phyloP scores from a whole-genome alignment of 1,140 invertebrate species.

The Calycopis cecrops region DNA sequence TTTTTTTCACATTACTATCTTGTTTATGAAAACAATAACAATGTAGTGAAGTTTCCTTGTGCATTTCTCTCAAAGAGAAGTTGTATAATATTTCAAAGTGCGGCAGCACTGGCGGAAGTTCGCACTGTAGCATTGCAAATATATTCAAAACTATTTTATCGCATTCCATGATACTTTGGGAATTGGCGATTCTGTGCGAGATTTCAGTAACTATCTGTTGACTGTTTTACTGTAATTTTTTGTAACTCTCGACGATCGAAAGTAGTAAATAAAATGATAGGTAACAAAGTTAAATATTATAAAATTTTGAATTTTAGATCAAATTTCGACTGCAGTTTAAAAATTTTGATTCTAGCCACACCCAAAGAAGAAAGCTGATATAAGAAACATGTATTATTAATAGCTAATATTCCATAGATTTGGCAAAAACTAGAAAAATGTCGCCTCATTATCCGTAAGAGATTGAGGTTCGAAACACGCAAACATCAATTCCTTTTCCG shows the following conservation, averaged over 20 bases:
- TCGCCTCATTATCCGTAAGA: slow-evolving; percentile 57
- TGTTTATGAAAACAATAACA: slow-evolving; percentile 4
- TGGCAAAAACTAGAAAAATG: slow-evolving; percentile 72
- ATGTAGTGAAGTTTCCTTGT: slow-evolving; percentile 2
- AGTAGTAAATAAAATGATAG: too few species aligned
- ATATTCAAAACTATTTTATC: slow-evolving; percentile 4
- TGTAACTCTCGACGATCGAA: too few species aligned
- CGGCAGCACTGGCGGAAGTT: not conserved
- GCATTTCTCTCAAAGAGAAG: not conserved
- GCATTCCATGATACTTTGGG: not conserved
- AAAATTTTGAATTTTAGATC: slow-evolving; percentile 49
- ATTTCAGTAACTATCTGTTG: too few species aligned
- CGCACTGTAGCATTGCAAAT: not conserved
- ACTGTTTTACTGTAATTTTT: too few species aligned
- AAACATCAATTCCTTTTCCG: slow-evolving; percentile 36
- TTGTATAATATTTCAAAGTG: slow-evolving; percentile 6
- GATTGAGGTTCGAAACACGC: slow-evolving; percentile 58
- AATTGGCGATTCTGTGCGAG: too few species aligned
- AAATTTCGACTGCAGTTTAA: slow-evolving; percentile 77
- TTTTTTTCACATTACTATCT: slow-evolving; percentile 4
- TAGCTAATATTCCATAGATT: slow-evolving; percentile 73
- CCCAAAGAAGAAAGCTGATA: slow-evolving; percentile 62
- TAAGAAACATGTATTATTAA: slow-evolving; percentile 70
- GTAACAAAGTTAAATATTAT: slow-evolving; percentile 10
- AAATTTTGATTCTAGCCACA: slow-evolving; percentile 81